Base-by-base conservation (phyloP, 53 echinoderm and acorn worm genomes). In the Paracentrotus lividus region DNA sequence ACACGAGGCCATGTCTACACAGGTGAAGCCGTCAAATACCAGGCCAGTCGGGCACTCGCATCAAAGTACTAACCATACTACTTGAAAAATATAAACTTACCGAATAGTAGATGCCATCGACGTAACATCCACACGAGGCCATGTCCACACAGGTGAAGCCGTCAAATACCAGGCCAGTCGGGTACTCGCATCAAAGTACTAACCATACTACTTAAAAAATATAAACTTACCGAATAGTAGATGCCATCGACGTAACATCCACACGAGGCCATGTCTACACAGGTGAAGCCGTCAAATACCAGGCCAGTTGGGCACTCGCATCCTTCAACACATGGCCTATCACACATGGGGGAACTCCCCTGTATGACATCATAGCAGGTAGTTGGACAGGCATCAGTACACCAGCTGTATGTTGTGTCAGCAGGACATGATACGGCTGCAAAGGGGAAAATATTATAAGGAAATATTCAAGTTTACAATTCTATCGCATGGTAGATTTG, bases 211-310 rank as follows among this genome's bases (percentile, higher is more conserved):
- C 52, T 52, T 52, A 1, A 52, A 52, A 2, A 52, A 52, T 15
- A 52, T 1, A 60, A 23, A 38, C 86, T 55, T 54, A 98, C 98
- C 75, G 95, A 95, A 84, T 97, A 98, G 57, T 98, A 98, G 65
- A 96, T 96, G 67, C 96, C 96, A 65, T 98, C 97, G 58, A 94
- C 96, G 43, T 95, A 90, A 59, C 98, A 98, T 4, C 98, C 98
- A 87, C 98, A 98, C 33, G 92, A 60, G 27, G 91, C 8, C 31
- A 85, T 52, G 2, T 96, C 84, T 40, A 97, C 96, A 81, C 98
- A 98, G 27, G 49, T 36, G 36, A 65, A 58, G 44, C 97, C 96
- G 90, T 98, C 97, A 69, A 96, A 92, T 8, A 97, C 95, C 88
- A 93, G 38, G 29, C 95, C 95, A 40, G 64, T 78, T 9, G 98